Conservation (phyloP, 2,888 invertebrate species). For the Nysson spinosus region DNA sequence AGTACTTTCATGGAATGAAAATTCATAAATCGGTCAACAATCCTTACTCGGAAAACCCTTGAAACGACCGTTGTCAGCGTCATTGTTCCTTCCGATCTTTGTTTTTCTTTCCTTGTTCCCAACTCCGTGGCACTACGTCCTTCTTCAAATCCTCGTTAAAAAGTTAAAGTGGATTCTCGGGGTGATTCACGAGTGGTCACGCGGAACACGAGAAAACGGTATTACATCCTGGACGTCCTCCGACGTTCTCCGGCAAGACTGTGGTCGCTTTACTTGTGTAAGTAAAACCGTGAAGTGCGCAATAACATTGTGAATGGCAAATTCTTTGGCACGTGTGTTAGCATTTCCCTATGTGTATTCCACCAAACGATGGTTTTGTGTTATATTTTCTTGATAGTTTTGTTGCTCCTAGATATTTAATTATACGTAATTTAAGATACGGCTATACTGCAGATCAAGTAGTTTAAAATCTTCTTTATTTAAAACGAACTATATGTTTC, state of each 20-base stretch:
- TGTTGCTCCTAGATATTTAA: no score
- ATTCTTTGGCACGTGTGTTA: constrained; percentile 19
- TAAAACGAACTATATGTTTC: no score
- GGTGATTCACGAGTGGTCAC: constrained; percentile 44
- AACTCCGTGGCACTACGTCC: constrained; percentile 31
- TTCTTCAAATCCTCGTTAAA: constrained; percentile 71
- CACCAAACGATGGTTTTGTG: constrained; percentile 21
- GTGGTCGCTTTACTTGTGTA: constrained; percentile 8
- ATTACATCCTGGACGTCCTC: constrained; percentile 10
- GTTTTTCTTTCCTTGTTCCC: constrained; percentile 27
- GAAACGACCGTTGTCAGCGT: constrained; percentile 20
- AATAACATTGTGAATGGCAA: constrained; percentile 14
- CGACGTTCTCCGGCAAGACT: constrained; percentile 14
- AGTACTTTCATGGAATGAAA: constrained; percentile 28
- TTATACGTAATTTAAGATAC: no score
- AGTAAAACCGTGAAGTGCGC: constrained; percentile 17
- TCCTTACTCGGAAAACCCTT: constrained; percentile 14
- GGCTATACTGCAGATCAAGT: no score
- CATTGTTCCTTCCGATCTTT: constrained; percentile 12
- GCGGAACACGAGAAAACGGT: constrained; percentile 9
- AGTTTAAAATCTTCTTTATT: no score
- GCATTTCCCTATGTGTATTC: constrained; percentile 17
- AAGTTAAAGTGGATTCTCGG: constrained; percentile 64
- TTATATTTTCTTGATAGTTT: no score
- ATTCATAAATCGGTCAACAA: constrained; percentile 50